These are phyloP conservation scores for Ecdyonurus torrentis DNA, from an alignment of 2,888 invertebrate genomes.

Conservation along the genomic window DNA sequence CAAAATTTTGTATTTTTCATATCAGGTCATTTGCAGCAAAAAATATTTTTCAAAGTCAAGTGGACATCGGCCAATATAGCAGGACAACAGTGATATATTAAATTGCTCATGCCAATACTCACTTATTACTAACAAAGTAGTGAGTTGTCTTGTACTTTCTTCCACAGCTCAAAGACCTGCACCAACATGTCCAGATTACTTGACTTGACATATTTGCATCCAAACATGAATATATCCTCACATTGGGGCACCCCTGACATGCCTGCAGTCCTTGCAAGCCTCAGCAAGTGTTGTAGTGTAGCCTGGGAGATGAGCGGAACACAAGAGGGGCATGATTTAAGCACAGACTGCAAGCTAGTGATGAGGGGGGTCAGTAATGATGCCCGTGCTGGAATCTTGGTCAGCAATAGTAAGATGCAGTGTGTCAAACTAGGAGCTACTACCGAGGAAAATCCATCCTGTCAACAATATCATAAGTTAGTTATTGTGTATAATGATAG, in stretches of 20 bases:
- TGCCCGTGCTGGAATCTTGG: background rate
- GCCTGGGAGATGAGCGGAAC: background rate
- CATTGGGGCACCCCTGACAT: constrained; percentile 21
- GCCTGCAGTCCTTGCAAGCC: constrained; percentile 9
- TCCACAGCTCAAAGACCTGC: no score
- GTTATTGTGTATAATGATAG: no score
- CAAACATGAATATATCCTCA: constrained; percentile 23
- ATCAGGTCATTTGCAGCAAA: no score
- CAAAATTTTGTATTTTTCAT: no score
- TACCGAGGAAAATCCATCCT: background rate
- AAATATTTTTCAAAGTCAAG: no score
- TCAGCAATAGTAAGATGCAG: background rate
- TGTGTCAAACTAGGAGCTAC: background rate
- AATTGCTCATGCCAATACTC: no score
- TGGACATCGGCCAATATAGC: no score
- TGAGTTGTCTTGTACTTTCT: no score
- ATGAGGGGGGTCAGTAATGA: background rate
- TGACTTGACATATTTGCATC: constrained; percentile 21
- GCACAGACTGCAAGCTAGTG: background rate
- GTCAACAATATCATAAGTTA: no score
- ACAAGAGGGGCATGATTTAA: background rate
- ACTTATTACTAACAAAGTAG: no score
- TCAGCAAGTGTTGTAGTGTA: background rate
- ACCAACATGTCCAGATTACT: no score
- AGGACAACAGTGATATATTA: no score